Conservation (phyloP, 2,797 vertebrate species). For the Champsocephalus esox region DNA sequence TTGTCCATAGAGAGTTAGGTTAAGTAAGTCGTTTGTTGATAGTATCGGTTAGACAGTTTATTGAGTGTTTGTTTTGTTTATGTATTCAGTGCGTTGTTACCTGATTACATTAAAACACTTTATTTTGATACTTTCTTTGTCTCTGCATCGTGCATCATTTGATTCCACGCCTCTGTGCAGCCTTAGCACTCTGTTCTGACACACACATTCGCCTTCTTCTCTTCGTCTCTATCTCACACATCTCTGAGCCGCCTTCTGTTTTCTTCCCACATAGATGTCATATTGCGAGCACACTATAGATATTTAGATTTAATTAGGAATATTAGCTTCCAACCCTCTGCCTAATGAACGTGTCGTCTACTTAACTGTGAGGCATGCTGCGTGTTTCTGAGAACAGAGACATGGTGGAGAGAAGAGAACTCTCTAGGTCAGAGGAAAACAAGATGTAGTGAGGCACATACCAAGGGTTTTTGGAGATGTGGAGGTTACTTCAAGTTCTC, state of each 20-base stretch:
- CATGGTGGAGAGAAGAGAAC: not conserved
- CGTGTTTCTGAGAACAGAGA: not conserved
- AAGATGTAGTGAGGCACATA: not conserved
- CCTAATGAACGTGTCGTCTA: not conserved
- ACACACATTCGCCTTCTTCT: not conserved
- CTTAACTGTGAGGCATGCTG: not conserved
- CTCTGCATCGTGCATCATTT: too few relatives aligned
- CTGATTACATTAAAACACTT: too few relatives aligned
- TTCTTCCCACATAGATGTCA: not conserved
- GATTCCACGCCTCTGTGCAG: too few relatives aligned
- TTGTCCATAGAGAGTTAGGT: too few relatives aligned
- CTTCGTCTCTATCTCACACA: not conserved
- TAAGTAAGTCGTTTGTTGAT: too few relatives aligned
- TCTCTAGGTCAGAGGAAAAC: not conserved
- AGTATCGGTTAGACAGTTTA: too few relatives aligned
- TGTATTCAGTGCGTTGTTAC: too few relatives aligned
- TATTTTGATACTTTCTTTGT: too few relatives aligned
- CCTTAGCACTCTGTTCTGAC: not conserved
- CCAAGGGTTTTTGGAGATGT: not conserved
- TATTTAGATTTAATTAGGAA: not conserved
- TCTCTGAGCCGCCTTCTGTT: not conserved
- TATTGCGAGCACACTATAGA: conserved; percentile 6
- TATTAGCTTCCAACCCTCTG: not conserved
- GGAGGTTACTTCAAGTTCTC: not conserved
- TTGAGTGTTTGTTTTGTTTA: too few relatives aligned